These are phyloP conservation scores for Bimastos eiseni DNA, from an alignment of 2,888 invertebrate species.

Conservation along the genomic window DNA sequence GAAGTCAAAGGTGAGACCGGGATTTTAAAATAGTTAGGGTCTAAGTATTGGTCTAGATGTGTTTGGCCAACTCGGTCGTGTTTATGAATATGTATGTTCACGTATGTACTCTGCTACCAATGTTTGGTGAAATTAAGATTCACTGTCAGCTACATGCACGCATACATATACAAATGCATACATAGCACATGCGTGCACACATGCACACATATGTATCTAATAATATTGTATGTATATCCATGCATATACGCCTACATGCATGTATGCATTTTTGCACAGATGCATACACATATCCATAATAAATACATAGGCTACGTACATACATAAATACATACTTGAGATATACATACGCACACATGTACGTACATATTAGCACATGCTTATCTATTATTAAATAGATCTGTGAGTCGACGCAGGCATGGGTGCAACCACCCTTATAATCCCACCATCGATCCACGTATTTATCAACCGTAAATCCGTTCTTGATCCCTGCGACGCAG, in stretches of 20 bases:
- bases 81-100: too few relatives aligned
- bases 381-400: too few relatives aligned
- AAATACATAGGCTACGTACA: neutral
- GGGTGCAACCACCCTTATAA: too few relatives aligned
- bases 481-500: too few relatives aligned
- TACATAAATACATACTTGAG: neutral
- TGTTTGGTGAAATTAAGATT: neutral
- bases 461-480: too few relatives aligned
- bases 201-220: neutral
- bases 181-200: neutral
- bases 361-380: neutral
- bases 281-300: neutral
- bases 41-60: neutral
- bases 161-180: neutral
- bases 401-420: too few relatives aligned
- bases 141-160: neutral
- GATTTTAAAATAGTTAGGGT: neutral
- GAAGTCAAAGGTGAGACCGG: neutral
- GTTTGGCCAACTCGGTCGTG: too few relatives aligned
- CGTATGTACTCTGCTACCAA: too few relatives aligned
- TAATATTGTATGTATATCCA: neutral
- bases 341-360: conserved; percentile 2
- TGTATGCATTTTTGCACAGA: conserved; percentile 23
- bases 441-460: too few relatives aligned
- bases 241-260: conserved; percentile 16